These are phyloP conservation scores for Anas platyrhynchos DNA, from an alignment of 2,113 vertebrate genomes.

Conservation along the genomic window DNA sequence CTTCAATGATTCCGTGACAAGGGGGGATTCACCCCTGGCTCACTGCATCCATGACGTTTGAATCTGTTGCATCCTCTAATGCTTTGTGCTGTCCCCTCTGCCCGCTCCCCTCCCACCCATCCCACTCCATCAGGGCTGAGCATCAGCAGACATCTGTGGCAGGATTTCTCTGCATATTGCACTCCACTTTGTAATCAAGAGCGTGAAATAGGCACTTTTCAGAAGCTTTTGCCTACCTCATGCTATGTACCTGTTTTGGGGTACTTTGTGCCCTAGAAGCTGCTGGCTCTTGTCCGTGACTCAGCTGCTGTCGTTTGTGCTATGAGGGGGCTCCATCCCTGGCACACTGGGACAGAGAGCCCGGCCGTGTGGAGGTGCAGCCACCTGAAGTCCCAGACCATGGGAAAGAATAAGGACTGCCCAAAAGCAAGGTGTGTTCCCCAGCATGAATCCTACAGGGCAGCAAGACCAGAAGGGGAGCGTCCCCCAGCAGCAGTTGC, in stretches of 20 bases:
- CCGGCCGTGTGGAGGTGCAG: background rate
- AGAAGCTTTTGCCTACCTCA: background rate
- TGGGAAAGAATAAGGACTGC: background rate
- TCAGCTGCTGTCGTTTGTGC: background rate
- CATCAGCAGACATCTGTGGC: background rate
- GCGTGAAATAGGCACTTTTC: background rate
- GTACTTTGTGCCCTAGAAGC: background rate
- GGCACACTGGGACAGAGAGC: background rate
- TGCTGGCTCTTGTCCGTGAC: background rate
- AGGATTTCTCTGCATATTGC: background rate
- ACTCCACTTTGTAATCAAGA: background rate
- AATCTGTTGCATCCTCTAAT: background rate
- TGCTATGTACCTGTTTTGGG: background rate
- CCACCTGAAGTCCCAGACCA: background rate
- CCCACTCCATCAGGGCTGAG: background rate
- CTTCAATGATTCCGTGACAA: background rate
- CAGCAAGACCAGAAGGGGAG: background rate
- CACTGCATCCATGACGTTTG: fast-evolving
- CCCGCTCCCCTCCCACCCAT: background rate
- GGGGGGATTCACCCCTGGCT: background rate
- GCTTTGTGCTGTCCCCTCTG: background rate
- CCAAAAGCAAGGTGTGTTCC: background rate
- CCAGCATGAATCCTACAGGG: background rate
- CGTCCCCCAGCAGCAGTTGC: background rate
- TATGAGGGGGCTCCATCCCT: background rate